A percentile compares a stretch with the other conserved stretches of the same genome.
Conservation (phyloP, 2,113 vertebrate species). For the Strigops habroptila region DNA sequence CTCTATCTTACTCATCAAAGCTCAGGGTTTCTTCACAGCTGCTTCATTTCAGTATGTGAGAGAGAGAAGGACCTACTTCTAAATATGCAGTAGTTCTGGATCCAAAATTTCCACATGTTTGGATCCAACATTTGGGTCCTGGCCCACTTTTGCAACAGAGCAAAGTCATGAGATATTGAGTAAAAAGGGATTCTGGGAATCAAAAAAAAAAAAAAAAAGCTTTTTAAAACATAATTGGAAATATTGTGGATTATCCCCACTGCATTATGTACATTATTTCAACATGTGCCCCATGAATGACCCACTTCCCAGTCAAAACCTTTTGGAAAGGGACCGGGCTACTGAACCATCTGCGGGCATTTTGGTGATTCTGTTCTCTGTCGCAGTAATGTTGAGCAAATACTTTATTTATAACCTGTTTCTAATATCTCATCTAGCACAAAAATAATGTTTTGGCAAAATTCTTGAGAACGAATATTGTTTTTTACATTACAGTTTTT, state of each 20-base stretch:
- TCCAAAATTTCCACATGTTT: conserved; percentile 48
- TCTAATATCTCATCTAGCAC: not conserved
- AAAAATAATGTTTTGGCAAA: not conserved
- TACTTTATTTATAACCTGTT: not conserved
- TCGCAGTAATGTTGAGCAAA: not conserved
- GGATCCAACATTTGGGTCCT: not conserved
- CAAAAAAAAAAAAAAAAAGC: not conserved
- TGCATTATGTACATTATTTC: not conserved
- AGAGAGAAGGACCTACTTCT: not conserved
- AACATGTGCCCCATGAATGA: not conserved
- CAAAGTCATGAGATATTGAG: not conserved
- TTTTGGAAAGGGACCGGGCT: not conserved
- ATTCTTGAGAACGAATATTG: not conserved
- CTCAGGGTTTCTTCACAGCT: conserved; percentile 2
- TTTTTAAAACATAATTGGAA: not conserved
- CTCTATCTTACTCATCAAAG: not conserved
- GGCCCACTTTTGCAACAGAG: not conserved
- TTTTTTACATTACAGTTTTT: not conserved
- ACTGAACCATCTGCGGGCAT: not conserved
- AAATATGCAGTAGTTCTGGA: not conserved
- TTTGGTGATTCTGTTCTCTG: not conserved
- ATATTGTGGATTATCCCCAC: not conserved
- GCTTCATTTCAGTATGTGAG: not conserved
- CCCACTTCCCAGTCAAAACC: not conserved
- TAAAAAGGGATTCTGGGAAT: not conserved